Percentiles rank a stretch among this genome's conserved stretches.
These are phyloP conservation scores for Daktulosphaira vitifoliae DNA, from an alignment of 1,140 invertebrate species.

Conservation along the genomic window DNA sequence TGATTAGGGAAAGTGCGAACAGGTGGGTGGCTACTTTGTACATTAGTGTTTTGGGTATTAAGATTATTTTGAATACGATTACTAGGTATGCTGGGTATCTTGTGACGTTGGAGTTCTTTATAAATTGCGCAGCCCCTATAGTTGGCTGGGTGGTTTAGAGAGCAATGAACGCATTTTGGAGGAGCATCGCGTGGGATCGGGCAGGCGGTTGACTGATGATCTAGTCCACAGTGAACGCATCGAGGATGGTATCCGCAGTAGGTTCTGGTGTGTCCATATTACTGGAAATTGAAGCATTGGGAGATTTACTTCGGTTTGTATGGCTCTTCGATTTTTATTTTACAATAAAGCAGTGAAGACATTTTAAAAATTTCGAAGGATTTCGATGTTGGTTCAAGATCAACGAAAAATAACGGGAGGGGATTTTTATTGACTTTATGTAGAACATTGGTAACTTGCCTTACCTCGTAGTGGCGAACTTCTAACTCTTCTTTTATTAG, in stretches of 20 bases:
- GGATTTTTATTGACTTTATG: slow-evolving; percentile 39
- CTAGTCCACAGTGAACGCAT: slow-evolving; percentile 43
- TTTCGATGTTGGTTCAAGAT: slow-evolving; percentile 40
- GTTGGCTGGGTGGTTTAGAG: slow-evolving; percentile 42
- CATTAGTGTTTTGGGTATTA: neutral
- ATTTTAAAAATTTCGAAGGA: slow-evolving; percentile 42
- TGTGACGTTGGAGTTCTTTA: slow-evolving; percentile 32
- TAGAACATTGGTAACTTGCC: slow-evolving; percentile 24
- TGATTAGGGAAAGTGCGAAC: neutral
- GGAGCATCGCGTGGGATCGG: slow-evolving; percentile 35
- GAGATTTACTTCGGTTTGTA: slow-evolving; percentile 38
- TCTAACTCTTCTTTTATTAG: neutral
- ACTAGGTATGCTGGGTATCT: neutral
- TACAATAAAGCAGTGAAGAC: slow-evolving; percentile 34
- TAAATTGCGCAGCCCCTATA: slow-evolving; percentile 41
- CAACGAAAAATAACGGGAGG: slow-evolving; percentile 41
- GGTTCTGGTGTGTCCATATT: slow-evolving; percentile 37
- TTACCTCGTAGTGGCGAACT: neutral
- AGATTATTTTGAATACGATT: neutral
- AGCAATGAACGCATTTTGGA: slow-evolving; percentile 41
- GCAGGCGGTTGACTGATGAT: slow-evolving; percentile 42
- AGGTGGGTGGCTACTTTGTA: slow-evolving; percentile 2
- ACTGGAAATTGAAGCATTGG: slow-evolving; percentile 35
- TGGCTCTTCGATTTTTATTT: slow-evolving; percentile 40
- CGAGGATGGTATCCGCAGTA: slow-evolving; percentile 39